A percentile compares a stretch with the other conserved stretches of the same genome.
Conservation (phyloP, 2,113 vertebrate species). For the Micromys minutus region DNA sequence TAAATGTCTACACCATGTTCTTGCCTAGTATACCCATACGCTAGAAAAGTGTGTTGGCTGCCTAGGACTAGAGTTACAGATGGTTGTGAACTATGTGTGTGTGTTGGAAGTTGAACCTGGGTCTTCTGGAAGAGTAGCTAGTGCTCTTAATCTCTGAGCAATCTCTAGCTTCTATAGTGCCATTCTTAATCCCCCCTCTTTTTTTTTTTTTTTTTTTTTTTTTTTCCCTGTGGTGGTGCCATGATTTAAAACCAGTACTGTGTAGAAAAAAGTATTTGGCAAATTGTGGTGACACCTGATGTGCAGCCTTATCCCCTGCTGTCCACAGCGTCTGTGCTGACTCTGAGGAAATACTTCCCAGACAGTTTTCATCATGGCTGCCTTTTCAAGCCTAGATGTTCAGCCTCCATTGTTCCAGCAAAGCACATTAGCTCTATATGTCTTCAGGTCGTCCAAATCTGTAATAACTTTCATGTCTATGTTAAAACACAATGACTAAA, state of each 20-base stretch:
- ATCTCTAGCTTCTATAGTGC: not conserved
- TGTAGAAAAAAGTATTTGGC: not conserved
- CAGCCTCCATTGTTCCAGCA: not conserved
- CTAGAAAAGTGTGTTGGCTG: not conserved
- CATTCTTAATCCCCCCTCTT: no score
- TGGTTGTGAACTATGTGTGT: not conserved
- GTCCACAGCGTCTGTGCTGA: not conserved
- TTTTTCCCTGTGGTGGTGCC: no score
- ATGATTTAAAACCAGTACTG: not conserved
- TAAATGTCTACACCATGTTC: not conserved
- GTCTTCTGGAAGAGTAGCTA: not conserved
- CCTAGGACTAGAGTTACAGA: not conserved
- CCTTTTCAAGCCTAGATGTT: not conserved
- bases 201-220: no score
- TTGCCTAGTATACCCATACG: not conserved
- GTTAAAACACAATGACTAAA: not conserved
- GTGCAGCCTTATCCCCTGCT: not conserved
- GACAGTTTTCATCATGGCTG: not conserved
- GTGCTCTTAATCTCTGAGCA: not conserved
- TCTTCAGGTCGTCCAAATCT: not conserved
- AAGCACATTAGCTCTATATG: not conserved
- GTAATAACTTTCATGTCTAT: not conserved
- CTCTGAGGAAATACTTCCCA: not conserved
- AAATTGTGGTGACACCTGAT: not conserved
- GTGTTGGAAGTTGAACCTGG: not conserved